Base-by-base conservation (phyloP, 2,888 invertebrate genomes). In the Oasisia sp. region DNA sequence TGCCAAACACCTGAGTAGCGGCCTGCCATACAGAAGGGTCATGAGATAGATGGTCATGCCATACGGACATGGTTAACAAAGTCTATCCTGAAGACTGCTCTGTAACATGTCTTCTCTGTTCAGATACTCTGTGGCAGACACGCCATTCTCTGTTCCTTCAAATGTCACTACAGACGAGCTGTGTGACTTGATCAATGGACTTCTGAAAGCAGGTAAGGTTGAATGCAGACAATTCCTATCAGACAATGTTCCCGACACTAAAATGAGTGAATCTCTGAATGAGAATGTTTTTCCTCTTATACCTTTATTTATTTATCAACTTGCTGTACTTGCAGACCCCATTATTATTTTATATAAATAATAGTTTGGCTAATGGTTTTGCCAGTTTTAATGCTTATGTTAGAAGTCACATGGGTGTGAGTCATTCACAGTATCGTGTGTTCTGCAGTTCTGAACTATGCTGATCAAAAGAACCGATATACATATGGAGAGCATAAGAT, bases 51-150 rank as follows among this genome's bases (percentile, higher is more conserved):
- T 56, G 14, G 56, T 56, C 19, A 11, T 56, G 11, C 14, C 56
- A 56, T 2, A 14, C 14, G 56, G 19, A 19, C 56, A 56, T 14
- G 56, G 4, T 56, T 11, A 19, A 74, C 14, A 14, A 27, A 74
- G 74, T 74, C 7, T n/a, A 74, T 74, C 50, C 45, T 7, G 89
- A n/a, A 19, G 92, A n/a, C 32, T 91, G 89, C 11, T 11, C n/a
- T 27, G 89, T 14, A 32, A 9, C 14, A 89, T 91, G 92, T 93
- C 93, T 93, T 94, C 92, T 92, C 94, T 94, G 96, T 97, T 94
- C 96, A 99, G 99, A 94, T 98, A 98, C 97, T 98, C 98, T 11
- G 98, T 99, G 91, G 98, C 98, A 9, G 98, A 98, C 96, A 97
- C 97, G 94, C 98, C 98, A 0, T 98, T 98, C 95, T 98, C 98